These are phyloP conservation scores for Cricetomys ansorgei DNA, from an alignment of 2,113 vertebrate genomes.

Conservation along the genomic window DNA sequence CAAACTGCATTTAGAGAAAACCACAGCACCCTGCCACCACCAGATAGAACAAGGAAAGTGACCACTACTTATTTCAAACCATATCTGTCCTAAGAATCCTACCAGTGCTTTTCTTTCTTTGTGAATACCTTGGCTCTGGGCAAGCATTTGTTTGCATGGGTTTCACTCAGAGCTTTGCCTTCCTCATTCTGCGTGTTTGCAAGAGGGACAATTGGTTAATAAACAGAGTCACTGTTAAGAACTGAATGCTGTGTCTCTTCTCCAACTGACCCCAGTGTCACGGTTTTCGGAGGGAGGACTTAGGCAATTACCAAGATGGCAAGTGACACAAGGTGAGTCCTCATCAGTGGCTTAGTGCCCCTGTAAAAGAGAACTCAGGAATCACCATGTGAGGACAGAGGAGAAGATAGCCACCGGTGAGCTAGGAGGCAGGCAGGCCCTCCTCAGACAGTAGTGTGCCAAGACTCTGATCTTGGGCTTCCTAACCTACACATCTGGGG, in stretches of 20 bases:
- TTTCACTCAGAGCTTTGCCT: background rate
- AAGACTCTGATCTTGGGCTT: background rate
- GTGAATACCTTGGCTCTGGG: background rate
- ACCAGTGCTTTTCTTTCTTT: background rate
- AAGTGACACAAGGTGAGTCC: background rate
- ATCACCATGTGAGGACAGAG: background rate
- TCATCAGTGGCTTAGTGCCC: background rate
- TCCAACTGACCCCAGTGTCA: background rate
- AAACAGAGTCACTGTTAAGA: background rate
- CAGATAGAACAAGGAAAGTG: background rate
- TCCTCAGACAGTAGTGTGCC: background rate
- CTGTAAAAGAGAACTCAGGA: background rate
- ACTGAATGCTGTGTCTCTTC: accelerated
- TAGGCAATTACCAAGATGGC: background rate
- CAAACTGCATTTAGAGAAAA: slow-evolving; percentile 30
- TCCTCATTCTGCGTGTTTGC: background rate
- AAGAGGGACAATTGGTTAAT: background rate
- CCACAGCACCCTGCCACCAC: background rate
- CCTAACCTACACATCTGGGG: background rate
- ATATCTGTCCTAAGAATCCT: background rate
- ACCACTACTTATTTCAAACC: background rate
- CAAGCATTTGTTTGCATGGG: background rate
- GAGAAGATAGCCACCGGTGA: background rate
- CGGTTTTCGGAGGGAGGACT: background rate
- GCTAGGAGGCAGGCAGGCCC: background rate